Conservation (phyloP, 1,140 invertebrate species). For the Tyrophagus putrescentiae region DNA sequence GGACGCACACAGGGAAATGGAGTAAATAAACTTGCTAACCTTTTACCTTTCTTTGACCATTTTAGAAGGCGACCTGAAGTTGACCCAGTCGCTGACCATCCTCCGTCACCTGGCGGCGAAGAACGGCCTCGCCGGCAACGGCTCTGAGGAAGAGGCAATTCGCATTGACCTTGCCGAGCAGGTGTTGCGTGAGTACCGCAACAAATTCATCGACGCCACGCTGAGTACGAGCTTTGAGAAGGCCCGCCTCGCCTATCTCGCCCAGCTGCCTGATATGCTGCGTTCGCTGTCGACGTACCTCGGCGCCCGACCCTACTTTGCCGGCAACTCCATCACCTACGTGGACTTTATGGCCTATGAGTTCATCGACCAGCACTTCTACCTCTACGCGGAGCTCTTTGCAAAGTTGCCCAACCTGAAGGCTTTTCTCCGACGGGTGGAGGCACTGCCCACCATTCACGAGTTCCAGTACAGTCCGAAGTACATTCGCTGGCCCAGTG, state of each 20-base stretch:
- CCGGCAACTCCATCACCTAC: conserved; percentile 30
- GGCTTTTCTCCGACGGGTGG: conserved; percentile 33
- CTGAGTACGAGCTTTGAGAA: conserved; percentile 25
- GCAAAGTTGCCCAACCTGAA: conserved; percentile 34
- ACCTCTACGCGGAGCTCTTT: conserved; percentile 29
- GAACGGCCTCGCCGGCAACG: conserved; percentile 30
- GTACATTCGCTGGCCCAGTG: conserved; percentile 31
- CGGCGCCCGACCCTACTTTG: conserved; percentile 35
- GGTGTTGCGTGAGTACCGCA: conserved; percentile 36
- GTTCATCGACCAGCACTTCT: conserved; percentile 33
- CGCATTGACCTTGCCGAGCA: conserved; percentile 36
- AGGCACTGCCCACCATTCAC: conserved; percentile 31
- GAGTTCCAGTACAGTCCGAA: conserved; percentile 33
- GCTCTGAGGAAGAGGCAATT: conserved; percentile 35
- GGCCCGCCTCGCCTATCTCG: conserved; percentile 25
- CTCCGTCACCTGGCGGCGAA: conserved; percentile 37
- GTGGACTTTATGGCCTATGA: conserved; percentile 35
- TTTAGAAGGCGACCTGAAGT: conserved; percentile 27
- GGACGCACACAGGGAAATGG: no score
- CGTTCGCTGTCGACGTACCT: conserved; percentile 32
- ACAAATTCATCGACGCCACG: conserved; percentile 29
- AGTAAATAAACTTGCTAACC: no score
- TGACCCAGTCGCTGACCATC: conserved; percentile 38
- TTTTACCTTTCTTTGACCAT: no score
- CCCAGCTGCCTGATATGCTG: conserved; percentile 30